phyloP scores from a whole-genome alignment of 2,797 vertebrate species.

The Apogon talboti region DNA sequence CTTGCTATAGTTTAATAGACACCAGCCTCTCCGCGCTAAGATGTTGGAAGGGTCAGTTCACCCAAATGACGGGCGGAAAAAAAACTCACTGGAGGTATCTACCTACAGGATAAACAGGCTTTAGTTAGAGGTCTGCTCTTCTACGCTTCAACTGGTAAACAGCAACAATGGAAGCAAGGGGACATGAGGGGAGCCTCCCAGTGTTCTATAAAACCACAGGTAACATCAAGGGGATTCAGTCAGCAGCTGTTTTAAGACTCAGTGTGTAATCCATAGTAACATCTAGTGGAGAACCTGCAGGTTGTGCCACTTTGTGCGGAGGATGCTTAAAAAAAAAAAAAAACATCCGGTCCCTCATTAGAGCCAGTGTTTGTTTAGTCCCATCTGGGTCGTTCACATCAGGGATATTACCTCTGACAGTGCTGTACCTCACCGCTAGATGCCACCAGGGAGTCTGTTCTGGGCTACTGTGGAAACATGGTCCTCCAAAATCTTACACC shows the following conservation, averaged over 20 bases:
- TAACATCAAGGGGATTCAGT: no score
- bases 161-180: neutral
- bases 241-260: no score
- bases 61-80: conserved; percentile 8
- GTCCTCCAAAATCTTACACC: neutral
- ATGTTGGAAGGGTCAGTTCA: conserved; percentile 31
- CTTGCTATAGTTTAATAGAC: conserved; percentile 59
- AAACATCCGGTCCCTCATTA: no score
- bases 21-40: conserved; percentile 35
- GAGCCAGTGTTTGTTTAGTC: no score
- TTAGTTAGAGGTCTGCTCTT: conserved; percentile 4
- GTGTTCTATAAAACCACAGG: neutral
- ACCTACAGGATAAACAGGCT: conserved; percentile 11
- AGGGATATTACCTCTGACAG: no score
- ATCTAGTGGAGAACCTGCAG: no score
- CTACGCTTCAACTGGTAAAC: neutral
- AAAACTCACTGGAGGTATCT: neutral
- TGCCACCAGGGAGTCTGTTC: no score
- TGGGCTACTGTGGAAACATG: neutral
- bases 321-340: no score
- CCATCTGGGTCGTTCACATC: no score
- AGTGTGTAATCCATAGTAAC: no score
- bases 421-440: no score
- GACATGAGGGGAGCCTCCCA: neutral
- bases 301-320: no score